These are phyloP conservation scores for Eonycteris spelaea DNA, from an alignment of 2,113 vertebrate species.

Conservation along the genomic window DNA sequence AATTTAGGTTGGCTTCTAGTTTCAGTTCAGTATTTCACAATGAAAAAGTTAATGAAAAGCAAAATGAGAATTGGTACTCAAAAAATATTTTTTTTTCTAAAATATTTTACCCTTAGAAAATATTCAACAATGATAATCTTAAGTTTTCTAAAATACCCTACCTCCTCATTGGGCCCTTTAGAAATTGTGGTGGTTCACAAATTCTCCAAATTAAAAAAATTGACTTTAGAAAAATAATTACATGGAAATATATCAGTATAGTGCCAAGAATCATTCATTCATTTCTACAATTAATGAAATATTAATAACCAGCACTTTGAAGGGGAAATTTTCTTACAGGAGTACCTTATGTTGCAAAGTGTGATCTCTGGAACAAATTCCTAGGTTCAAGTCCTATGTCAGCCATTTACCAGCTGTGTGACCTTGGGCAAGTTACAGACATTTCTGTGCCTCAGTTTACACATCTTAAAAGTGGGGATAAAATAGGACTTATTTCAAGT, in stretches of 20 bases:
- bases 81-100: not conserved
- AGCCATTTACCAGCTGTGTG: not conserved
- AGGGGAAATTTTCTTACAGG: not conserved
- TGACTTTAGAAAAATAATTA: not conserved
- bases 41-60: slow-evolving; percentile 32
- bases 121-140: not conserved
- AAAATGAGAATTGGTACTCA: not conserved
- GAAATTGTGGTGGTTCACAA: not conserved
- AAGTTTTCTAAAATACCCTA: not conserved
- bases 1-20: not conserved
- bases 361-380: not conserved
- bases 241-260: not conserved
- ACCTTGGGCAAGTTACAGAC: not conserved
- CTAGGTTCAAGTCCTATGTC: not conserved
- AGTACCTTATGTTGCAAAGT: not conserved
- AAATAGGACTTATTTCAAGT: not conserved
- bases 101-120: not conserved
- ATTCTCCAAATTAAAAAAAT: slow-evolving; percentile 14
- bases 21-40: slow-evolving; percentile 10
- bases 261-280: not conserved
- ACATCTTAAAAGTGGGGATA: not conserved
- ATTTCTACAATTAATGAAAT: not conserved
- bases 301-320: not conserved
- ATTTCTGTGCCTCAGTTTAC: not conserved
- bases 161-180: not conserved